phyloP scores from a whole-genome alignment of 2,113 vertebrate species.

The Nesoenas mayeri region DNA sequence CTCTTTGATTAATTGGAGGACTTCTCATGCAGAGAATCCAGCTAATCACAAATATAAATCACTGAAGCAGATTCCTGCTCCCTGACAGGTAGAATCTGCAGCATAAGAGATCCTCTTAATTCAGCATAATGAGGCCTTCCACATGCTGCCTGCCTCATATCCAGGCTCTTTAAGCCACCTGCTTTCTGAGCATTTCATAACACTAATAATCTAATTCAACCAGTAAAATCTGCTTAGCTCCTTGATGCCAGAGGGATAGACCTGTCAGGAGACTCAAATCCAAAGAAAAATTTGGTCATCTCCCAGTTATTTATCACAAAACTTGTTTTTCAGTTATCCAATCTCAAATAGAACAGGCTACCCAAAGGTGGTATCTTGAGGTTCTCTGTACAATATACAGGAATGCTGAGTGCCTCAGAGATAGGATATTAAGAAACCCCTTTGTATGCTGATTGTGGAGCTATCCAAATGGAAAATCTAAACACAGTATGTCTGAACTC shows the following conservation, averaged over 20 bases:
- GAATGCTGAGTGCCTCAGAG: neutral
- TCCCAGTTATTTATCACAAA: neutral
- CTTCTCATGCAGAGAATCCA: neutral
- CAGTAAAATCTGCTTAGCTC: neutral
- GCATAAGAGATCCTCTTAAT: neutral
- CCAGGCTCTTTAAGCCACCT: neutral
- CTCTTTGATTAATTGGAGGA: slow-evolving; percentile 4
- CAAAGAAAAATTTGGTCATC: neutral
- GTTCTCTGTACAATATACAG: neutral
- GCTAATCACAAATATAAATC: slow-evolving; percentile 49
- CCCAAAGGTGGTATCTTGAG: neutral
- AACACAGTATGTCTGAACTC: neutral
- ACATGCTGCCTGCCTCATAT: neutral
- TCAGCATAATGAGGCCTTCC: neutral
- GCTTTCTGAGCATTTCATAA: slow-evolving; percentile 17
- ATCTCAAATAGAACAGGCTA: neutral
- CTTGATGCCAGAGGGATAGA: neutral
- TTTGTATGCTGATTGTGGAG: neutral
- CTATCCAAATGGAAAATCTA: neutral
- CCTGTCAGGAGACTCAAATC: neutral
- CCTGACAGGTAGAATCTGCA: slow-evolving; percentile 24
- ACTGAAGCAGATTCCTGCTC: neutral
- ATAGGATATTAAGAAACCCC: neutral
- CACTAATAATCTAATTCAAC: neutral
- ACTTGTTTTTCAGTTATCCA: neutral